Evolutionary conservation across 1,140 invertebrate species (phyloP).

Genomic region (Nasonia vitripennis): DNA sequence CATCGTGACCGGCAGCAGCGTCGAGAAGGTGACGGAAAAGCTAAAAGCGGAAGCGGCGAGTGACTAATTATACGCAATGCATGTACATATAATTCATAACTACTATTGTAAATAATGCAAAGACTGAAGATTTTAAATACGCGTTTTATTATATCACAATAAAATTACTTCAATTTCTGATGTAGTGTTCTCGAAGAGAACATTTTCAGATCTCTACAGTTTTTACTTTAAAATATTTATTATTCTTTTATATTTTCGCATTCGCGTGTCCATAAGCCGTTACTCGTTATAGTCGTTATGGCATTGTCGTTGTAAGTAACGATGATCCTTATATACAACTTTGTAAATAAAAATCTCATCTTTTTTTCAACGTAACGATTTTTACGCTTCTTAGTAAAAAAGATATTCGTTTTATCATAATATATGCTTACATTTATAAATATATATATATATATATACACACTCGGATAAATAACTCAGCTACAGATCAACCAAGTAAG

Average conservation of each 20-base stretch:
- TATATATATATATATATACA: background rate
- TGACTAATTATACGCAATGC: background rate
- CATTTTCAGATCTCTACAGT: background rate
- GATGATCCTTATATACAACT: slow-evolving; percentile 38
- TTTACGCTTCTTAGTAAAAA: background rate
- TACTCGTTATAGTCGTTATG: slow-evolving; percentile 48
- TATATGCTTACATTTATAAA: slow-evolving; percentile 4
- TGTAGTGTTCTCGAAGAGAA: background rate
- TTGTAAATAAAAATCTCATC: slow-evolving; percentile 19
- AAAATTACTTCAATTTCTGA: slow-evolving; percentile 30
- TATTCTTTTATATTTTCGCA: slow-evolving; percentile 15
- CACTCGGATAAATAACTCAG: background rate
- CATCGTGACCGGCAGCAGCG: slow-evolving; percentile 66
- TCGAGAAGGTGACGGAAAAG: slow-evolving; percentile 68
- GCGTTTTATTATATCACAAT: slow-evolving; percentile 48
- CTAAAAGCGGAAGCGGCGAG: slow-evolving; percentile 66
- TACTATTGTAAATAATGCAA: background rate
- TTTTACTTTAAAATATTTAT: slow-evolving; percentile 3
- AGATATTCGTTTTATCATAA: background rate
- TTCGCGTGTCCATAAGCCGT: slow-evolving; percentile 11
- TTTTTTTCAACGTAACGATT: slow-evolving; percentile 13
- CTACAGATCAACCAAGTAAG: background rate
- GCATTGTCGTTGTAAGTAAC: slow-evolving; percentile 41
- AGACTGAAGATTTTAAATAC: slow-evolving; percentile 30
- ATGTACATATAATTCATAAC: background rate